Base-by-base conservation (phyloP, 2,888 invertebrate species). In the Eristalis arbustorum region DNA sequence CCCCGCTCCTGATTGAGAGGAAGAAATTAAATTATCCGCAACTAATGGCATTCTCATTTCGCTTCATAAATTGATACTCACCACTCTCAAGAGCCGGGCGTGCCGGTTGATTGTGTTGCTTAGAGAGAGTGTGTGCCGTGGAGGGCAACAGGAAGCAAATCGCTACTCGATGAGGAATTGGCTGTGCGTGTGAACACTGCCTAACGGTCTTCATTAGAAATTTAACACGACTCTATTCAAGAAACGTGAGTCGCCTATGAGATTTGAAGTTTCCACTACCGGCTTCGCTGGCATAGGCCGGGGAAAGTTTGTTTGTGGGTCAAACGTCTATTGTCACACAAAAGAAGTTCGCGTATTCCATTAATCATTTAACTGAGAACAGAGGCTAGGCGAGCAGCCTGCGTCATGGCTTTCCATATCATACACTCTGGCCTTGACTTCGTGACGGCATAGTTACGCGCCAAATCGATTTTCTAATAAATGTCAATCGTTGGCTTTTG, bases 11-110 rank as follows among this genome's bases (percentile, higher is more conserved):
- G 73, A 64, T 72, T 71, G 71, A 84, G 66, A 79, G 71, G 66
- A 79, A 71, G 66, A 84, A 79, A 84, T 79, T 79, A 71, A 79
- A 79, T 84, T 75, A 84, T 74, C 78, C 74, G 49, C 84, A 84
- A 84, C 75, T 84, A 75, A 84, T 84, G 71, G 69, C 71, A 37
- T 66, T 49, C 71, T 75, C 49, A 37, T 37, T 37, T 40, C 79
- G 61, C 64, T 57, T 49, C 34, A 57, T 66, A 79, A 79, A 75
- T 84, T 84, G 75, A 67, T 63, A 83, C 78, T 78, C 57, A 11
- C 34, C 28, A 74, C 10, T n/a, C 28, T 56, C 11, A 22, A 28
- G 14, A 23, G 31, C 13, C 11, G n/a, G n/a, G n/a, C n/a, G 31
- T 67, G 23, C 37, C 23, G 14, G 31, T 3, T 68, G 63, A 25